These are phyloP conservation scores for Squalus acanthias DNA, from an alignment of 2,797 vertebrate genomes.

Conservation along the genomic window DNA sequence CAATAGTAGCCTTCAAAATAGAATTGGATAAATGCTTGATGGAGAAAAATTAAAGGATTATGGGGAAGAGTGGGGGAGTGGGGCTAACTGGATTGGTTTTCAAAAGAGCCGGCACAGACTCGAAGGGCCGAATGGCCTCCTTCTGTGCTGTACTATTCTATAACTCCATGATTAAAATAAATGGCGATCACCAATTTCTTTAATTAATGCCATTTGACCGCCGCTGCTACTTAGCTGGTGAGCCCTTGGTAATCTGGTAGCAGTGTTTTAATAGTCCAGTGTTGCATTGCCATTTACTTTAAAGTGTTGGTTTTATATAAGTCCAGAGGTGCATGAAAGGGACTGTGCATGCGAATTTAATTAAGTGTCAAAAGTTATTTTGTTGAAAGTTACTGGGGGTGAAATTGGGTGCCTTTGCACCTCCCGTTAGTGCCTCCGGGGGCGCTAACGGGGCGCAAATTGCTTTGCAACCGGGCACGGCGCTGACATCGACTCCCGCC, in stretches of 20 bases:
- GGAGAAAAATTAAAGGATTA: no score
- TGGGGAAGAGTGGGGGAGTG: no score
- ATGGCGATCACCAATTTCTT: background rate
- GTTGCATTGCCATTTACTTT: background rate
- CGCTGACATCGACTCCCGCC: no score
- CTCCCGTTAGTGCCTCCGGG: no score
- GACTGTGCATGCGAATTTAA: background rate
- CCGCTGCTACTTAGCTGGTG: background rate
- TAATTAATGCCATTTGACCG: background rate
- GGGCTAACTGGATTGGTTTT: no score
- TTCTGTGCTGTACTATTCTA: background rate
- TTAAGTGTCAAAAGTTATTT: background rate
- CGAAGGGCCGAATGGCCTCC: no score
- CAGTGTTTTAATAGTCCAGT: background rate
- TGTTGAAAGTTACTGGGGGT: background rate
- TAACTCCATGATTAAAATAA: background rate
- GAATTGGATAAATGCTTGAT: no score
- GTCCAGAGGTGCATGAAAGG: background rate
- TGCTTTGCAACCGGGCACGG: no score
- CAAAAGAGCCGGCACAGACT: no score
- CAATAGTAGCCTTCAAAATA: no score
- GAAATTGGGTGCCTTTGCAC: no score
- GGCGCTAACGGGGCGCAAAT: no score
- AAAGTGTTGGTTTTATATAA: background rate
- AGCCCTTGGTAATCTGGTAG: background rate